Evolutionary conservation across 2,113 vertebrate genomes (phyloP), one percentile per base, ranked within the genome.

Genomic region (Clarias macrocephalus): DNA sequence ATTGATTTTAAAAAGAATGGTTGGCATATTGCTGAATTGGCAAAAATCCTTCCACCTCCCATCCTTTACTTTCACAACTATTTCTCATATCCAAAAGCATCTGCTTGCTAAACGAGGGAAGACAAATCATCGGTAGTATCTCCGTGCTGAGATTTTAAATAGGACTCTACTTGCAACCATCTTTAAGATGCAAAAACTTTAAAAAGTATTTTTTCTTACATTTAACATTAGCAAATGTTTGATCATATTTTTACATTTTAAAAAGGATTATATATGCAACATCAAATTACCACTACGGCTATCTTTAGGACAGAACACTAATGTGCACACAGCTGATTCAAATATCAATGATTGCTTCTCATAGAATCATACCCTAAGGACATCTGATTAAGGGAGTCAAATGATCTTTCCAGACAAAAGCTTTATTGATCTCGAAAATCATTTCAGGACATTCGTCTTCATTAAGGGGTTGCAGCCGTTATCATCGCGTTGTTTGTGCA

Each of bases 391-490:
- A 90, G 37, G 23, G 52, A 87, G 73, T 62, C 30, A 83, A 85
- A 92, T 79, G 57, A 85, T 85, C 84, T 86, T 83, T 54, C 63
- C 70, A 85, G 85, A 91, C 90, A 66, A 80, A 76, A 91, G 90
- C 75, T 86, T 90, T 85, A 91, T 91, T 86, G 92, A 93, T 93
- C 89, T 87, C 2, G 79, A 83, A 84, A 87, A 85, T 88, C 73
- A 87, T 82, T 90, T 85, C n/a, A 57, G 80, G 83, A 77, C 65
- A 92, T 92, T 89, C 91, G 88, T 93, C 92, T 92, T 91, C 88
- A 90, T 93, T 92, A 91, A 90, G 86, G 87, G 85, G 81, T 87
- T 72, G 76, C 23, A 48, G 88, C 88, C 90, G 90, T 92, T 92
- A 89, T 94, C 87, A 88, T 90, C 88, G 91, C 92, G 90, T 89